Base-by-base conservation (phyloP, 2,888 invertebrate genomes). In the Allophyes oxyacanthae region DNA sequence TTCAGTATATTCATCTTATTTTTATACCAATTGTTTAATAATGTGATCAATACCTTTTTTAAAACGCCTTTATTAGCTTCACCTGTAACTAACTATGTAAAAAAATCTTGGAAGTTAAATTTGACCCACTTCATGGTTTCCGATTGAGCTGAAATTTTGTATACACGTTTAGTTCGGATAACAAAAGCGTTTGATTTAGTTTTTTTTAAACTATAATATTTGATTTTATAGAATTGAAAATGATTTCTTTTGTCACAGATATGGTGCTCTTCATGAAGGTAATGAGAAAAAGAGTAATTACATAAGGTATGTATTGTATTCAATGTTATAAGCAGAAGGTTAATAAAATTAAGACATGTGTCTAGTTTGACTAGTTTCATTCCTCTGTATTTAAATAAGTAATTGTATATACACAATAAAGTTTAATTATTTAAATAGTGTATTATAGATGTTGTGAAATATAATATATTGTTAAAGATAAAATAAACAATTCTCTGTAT, bases 231-330 rank as follows among this genome's bases (percentile, higher is more conserved):
- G 4, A 20, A 20, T 20, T 3, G 2, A 28, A 7, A 2, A 32
- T 38, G 0, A 6, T 49, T 55, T 56, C 49, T 60, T 28, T 83
- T 80, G 74, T 95, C 95, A 36, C 93, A 97, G 97, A 96, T 94
- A 99, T 98, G 98, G 97, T 98, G 49, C 91, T 98, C 36, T 98
- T 98, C 84, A 99, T 99, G 97, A 97, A 97, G 91, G 95, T 98
- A 38, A 97, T 97, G 94, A 98, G 96, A 85, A 98, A 98, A 86
- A 95, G 94, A 88, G 81, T 83, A 76, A 63, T 85, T 88, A 10
- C 46, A 63, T 87, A 82, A 79, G 74, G 83, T 86, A 81, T 61
- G 81, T 81, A 72, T 65, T 63, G 34, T 56, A 49, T 51, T 72
- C 52, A 55, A 59, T 55, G 43, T 63, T 41, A 38, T 42, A 53